These are phyloP conservation scores for Drosophila ficusphila DNA, from an alignment of 1,140 invertebrate species.

Conservation along the genomic window DNA sequence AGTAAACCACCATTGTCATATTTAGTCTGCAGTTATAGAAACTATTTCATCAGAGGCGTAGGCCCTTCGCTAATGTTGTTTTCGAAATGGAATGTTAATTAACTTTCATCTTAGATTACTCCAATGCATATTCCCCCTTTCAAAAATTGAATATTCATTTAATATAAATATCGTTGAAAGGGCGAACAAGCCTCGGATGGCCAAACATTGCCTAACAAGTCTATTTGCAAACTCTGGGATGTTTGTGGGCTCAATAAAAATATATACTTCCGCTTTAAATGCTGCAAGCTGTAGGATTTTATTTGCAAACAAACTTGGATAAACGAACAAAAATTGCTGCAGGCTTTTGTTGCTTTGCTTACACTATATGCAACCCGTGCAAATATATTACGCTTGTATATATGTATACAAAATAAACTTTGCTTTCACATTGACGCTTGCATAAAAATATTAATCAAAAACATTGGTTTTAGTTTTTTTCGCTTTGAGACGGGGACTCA, in stretches of 20 bases:
- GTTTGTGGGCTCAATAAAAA: conserved; percentile 26
- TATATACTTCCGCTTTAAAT: conserved; percentile 18
- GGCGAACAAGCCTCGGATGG: conserved; percentile 12
- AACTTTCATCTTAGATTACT: not conserved
- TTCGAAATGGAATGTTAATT: conserved; percentile 23
- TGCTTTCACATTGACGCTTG: conserved; percentile 77
- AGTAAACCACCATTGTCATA: not conserved
- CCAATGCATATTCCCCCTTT: not conserved
- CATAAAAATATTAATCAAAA: conserved; percentile 74
- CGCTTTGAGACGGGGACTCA: conserved; percentile 59
- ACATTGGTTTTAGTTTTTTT: conserved; percentile 54
- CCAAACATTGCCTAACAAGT: conserved; percentile 6
- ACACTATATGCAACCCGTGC: conserved; percentile 52
- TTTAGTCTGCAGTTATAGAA: conserved; percentile 3
- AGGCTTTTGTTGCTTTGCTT: conserved; percentile 25
- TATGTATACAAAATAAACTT: conserved; percentile 76
- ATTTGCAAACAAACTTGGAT: conserved; percentile 26
- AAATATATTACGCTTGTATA: conserved; percentile 63
- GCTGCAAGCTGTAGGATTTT: conserved; percentile 18
- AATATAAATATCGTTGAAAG: conserved; percentile 7
- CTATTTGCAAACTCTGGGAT: not conserved
- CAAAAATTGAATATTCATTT: not conserved
- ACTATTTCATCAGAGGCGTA: conserved; percentile 10
- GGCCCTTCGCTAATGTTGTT: not conserved
- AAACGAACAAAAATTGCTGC: conserved; percentile 21